Evolutionary conservation across 2,888 invertebrate species (phyloP).

Genomic region (Drosophila histrio): DNA sequence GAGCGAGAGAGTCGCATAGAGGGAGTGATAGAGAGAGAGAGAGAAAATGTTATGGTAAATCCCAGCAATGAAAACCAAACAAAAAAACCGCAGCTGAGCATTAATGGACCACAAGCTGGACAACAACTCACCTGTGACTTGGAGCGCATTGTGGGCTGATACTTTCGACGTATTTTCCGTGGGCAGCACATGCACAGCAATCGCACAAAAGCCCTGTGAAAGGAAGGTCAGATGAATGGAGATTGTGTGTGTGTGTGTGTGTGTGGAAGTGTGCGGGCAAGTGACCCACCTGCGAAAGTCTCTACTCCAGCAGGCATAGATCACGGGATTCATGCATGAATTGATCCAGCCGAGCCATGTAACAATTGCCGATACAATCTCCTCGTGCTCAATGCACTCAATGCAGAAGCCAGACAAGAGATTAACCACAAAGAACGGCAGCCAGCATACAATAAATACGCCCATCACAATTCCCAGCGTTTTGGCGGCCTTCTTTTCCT

Average conservation of each 20-base stretch:
- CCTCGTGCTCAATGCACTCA: conserved; percentile 94
- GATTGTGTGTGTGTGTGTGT: neutral
- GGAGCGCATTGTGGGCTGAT: conserved; percentile 93
- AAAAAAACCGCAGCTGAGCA: conserved; percentile 23
- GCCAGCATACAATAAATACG: conserved; percentile 98
- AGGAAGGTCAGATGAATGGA: conserved; percentile 56
- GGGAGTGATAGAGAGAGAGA: conserved; percentile 14
- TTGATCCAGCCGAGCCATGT: conserved; percentile 98
- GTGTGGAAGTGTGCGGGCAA: neutral
- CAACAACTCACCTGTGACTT: conserved; percentile 91
- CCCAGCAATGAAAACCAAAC: conserved; percentile 27
- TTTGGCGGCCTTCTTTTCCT: conserved; percentile 98
- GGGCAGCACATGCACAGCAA: conserved; percentile 96
- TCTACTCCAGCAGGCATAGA: conserved; percentile 99
- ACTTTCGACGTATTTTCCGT: conserved; percentile 90
- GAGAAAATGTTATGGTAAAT: conserved; percentile 18
- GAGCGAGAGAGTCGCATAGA: conserved; percentile 4
- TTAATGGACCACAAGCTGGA: conserved; percentile 17
- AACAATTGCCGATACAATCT: conserved; percentile 93
- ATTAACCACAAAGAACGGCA: conserved; percentile 98
- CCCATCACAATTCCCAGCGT: conserved; percentile 98
- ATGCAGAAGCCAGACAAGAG: conserved; percentile 95
- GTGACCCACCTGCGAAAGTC: conserved; percentile 93
- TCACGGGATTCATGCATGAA: conserved; percentile 98
- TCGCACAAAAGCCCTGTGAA: conserved; percentile 95